Evolutionary conservation across 2,888 invertebrate genomes (phyloP).

Genomic region (Harpagoxenus sublaevis): DNA sequence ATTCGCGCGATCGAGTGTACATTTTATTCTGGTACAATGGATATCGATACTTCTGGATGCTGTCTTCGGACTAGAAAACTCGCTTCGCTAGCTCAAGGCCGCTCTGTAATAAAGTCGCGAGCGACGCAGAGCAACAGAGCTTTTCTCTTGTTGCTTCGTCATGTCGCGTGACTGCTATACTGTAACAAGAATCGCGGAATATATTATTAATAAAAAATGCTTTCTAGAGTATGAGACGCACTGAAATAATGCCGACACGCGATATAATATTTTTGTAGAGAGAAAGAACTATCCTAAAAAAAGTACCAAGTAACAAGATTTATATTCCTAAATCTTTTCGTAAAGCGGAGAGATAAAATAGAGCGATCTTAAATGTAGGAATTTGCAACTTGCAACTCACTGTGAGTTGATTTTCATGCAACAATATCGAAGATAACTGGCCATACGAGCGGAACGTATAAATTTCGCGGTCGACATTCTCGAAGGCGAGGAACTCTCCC

Average conservation of each 20-base stretch:
- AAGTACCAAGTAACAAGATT: not conserved
- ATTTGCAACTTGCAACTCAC: conserved; percentile 22
- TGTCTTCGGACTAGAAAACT: conserved; percentile 63
- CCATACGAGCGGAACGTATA: not conserved
- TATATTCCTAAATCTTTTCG: not conserved
- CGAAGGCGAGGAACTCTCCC: conserved; percentile 31
- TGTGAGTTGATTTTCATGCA: conserved; percentile 18
- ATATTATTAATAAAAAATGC: conserved; percentile 16
- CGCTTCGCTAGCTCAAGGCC: conserved; percentile 52
- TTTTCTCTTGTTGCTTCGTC: conserved; percentile 1
- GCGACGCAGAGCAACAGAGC: not conserved
- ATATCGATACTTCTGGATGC: conserved; percentile 66
- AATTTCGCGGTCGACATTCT: conserved; percentile 37
- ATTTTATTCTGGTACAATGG: conserved; percentile 68
- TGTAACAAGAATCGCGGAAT: not conserved
- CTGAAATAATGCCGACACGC: not conserved
- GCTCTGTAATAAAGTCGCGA: conserved; percentile 29
- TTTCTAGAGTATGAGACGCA: not conserved
- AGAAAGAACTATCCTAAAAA: no score
- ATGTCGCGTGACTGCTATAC: conserved; percentile 2
- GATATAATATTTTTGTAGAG: not conserved
- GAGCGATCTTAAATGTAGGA: not conserved
- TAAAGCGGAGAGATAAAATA: not conserved
- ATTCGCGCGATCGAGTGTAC: conserved; percentile 60
- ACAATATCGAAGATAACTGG: conserved; percentile 15